phyloP scores from a whole-genome alignment of 1,140 invertebrate species.

The Hycleus cichorii region DNA sequence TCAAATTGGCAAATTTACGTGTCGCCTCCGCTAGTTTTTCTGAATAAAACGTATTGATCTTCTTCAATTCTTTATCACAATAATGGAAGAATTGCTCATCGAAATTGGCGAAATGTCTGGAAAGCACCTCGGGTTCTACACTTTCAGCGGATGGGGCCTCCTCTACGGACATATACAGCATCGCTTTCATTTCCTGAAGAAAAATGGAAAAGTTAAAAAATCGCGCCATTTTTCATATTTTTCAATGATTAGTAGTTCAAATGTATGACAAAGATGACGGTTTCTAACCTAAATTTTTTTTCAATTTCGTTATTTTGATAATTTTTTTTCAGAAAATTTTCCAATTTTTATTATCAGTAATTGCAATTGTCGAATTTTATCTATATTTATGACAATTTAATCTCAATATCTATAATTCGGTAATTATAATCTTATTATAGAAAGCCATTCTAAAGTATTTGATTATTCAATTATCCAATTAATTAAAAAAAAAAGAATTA shows the following conservation, averaged over 20 bases:
- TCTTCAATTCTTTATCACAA: slow-evolving; percentile 77
- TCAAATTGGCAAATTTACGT: slow-evolving; percentile 68
- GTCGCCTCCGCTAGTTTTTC: slow-evolving; percentile 84
- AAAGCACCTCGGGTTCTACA: slow-evolving; percentile 58
- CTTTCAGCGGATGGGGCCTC: slow-evolving; percentile 62
- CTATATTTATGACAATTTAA: too few species aligned
- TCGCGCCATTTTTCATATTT: too few species aligned
- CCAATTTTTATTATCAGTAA: too few species aligned
- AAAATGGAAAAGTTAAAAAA: neutral
- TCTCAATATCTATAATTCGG: too few species aligned
- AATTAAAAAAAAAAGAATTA: slow-evolving; percentile 34
- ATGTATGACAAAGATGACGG: too few species aligned
- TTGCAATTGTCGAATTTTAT: too few species aligned
- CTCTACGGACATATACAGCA: slow-evolving; percentile 66
- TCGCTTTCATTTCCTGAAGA: slow-evolving; percentile 64
- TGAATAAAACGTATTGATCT: slow-evolving; percentile 85
- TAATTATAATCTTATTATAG: too few species aligned
- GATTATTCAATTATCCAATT: neutral
- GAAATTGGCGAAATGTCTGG: slow-evolving; percentile 70
- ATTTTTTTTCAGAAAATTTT: too few species aligned
- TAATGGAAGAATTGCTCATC: slow-evolving; percentile 80
- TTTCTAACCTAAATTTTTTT: too few species aligned
- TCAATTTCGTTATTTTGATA: too few species aligned
- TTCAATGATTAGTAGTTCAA: too few species aligned
- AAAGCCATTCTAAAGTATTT: too few species aligned